These are phyloP conservation scores for Laothoe populi DNA, from an alignment of 2,888 invertebrate genomes.

Conservation along the genomic window DNA sequence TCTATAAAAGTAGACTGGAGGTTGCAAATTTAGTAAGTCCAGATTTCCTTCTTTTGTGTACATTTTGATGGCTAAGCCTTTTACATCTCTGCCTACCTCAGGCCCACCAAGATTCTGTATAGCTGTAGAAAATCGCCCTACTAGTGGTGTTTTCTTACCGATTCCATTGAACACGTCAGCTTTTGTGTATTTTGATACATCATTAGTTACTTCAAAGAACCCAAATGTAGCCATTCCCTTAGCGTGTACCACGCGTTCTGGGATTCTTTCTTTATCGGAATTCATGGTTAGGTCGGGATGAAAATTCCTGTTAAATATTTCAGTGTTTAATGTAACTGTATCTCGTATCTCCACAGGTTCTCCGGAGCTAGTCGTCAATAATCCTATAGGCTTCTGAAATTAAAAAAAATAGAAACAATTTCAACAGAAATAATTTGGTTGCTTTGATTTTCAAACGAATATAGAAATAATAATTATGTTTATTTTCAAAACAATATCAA, in stretches of 20 bases:
- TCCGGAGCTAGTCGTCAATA: conserved; percentile 90
- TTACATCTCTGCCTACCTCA: conserved; percentile 92
- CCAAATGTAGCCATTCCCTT: conserved; percentile 95
- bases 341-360: conserved; percentile 89
- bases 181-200: conserved; percentile 90
- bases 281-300: conserved; percentile 77
- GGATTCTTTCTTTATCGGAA: conserved; percentile 93
- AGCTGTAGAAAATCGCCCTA: conserved; percentile 90
- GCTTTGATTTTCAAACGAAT: too few species aligned
- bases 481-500: too few species aligned
- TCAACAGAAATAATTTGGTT: too few species aligned
- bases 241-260: conserved; percentile 96
- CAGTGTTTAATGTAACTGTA: conserved; percentile 89
- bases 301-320: conserved; percentile 55
- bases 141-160: conserved; percentile 90
- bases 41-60: conserved; percentile 95
- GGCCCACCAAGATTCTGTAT: conserved; percentile 93
- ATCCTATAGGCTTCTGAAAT: conserved; percentile 77
- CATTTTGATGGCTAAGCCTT: conserved; percentile 95
- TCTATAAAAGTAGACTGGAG: conserved; percentile 93
- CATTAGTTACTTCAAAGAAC: conserved; percentile 92
- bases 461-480: too few species aligned
- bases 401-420: conserved; percentile 17
- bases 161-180: conserved; percentile 89
- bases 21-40: conserved; percentile 94